phyloP scores from a whole-genome alignment of 2,888 invertebrate species.

The Cantharis rustica region DNA sequence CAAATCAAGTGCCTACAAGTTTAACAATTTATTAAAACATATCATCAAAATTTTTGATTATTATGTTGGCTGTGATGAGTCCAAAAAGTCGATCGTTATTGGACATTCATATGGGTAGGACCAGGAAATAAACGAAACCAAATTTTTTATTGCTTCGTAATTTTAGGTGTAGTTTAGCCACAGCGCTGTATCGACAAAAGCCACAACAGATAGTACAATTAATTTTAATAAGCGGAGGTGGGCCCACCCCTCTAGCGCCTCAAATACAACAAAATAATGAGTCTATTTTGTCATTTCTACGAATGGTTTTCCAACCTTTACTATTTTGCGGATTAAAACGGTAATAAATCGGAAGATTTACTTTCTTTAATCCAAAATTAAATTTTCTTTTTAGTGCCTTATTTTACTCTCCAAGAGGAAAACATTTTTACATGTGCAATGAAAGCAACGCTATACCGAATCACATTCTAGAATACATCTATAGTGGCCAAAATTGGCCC shows the following conservation, averaged over 20 bases:
- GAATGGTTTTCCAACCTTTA: slow-evolving; percentile 61
- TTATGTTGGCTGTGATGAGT: slow-evolving; percentile 60
- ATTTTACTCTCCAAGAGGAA: slow-evolving; percentile 62
- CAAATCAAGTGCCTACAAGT: slow-evolving; percentile 61
- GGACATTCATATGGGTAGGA: slow-evolving; percentile 73
- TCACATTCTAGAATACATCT: slow-evolving; percentile 58
- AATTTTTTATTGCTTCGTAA: slow-evolving; percentile 2
- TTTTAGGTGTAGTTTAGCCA: slow-evolving; percentile 66
- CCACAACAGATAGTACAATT: slow-evolving; percentile 63
- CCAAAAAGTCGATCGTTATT: slow-evolving; percentile 63
- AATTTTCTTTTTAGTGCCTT: slow-evolving; percentile 54
- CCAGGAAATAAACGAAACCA: not conserved
- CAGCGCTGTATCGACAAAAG: slow-evolving; percentile 63
- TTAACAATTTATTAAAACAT: slow-evolving; percentile 64
- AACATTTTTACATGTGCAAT: slow-evolving; percentile 60
- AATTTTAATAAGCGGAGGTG: slow-evolving; percentile 69
- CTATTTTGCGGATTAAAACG: slow-evolving; percentile 63
- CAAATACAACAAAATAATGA: slow-evolving; percentile 59
- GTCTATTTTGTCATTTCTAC: slow-evolving; percentile 58
- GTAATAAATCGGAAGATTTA: slow-evolving; percentile 40
- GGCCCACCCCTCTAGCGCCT: slow-evolving; percentile 68
- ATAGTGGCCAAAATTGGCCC: slow-evolving; percentile 69
- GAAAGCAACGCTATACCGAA: slow-evolving; percentile 56
- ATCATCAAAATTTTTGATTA: slow-evolving; percentile 64
- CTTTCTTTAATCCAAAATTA: not conserved